These are phyloP conservation scores for Notothenia coriiceps DNA, from an alignment of 2,113 vertebrate genomes.

Conservation along the genomic window DNA sequence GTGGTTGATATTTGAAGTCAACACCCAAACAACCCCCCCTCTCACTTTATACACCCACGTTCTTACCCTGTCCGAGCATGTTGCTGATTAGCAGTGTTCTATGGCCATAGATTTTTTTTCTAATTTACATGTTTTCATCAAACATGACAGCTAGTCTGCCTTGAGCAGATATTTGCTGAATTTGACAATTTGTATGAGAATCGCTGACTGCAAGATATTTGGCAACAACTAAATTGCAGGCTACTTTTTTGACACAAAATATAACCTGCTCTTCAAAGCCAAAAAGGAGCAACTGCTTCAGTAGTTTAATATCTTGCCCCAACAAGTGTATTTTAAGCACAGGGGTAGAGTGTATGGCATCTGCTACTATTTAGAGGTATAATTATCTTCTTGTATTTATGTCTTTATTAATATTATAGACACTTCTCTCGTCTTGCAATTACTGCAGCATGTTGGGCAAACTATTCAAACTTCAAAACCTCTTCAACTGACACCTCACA, in stretches of 20 bases:
- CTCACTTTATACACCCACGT: too few species aligned
- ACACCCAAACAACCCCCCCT: too few species aligned
- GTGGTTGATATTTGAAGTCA: too few species aligned
- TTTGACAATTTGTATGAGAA: too few species aligned
- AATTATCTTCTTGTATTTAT: constrained; percentile 20
- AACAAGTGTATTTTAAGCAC: neutral
- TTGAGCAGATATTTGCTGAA: too few species aligned
- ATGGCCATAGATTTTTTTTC: too few species aligned
- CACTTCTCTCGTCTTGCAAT: neutral
- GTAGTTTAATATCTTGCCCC: constrained; percentile 1
- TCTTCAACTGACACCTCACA: too few species aligned
- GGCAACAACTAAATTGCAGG: neutral
- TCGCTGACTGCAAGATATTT: too few species aligned
- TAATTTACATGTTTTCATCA: too few species aligned
- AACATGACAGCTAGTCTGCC: too few species aligned
- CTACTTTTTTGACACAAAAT: constrained; percentile 18
- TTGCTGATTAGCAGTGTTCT: too few species aligned
- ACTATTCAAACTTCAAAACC: neutral
- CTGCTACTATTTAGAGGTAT: constrained; percentile 25
- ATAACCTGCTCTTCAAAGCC: constrained; percentile 44
- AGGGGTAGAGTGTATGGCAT: constrained; percentile 1
- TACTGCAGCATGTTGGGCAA: neutral
- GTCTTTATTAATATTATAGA: constrained; percentile 1
- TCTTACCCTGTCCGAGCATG: too few species aligned
- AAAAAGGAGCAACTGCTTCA: constrained; percentile 40